A percentile compares a stretch with the other conserved stretches of the same genome.
These are phyloP conservation scores for Melieria omissa DNA, from an alignment of 2,888 invertebrate species.

Conservation along the genomic window DNA sequence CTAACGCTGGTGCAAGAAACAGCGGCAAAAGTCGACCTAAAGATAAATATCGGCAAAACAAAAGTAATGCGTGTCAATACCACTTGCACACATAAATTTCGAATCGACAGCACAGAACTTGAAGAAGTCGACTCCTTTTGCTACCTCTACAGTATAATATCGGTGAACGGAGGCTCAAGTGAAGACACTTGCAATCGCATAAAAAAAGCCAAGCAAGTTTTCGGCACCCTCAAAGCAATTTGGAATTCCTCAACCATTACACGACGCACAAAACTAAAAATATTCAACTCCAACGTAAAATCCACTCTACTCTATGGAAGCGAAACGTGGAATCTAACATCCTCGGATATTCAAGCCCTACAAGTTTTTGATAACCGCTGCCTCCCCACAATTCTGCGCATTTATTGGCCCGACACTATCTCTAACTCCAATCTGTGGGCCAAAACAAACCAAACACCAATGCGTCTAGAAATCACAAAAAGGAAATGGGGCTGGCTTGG, in stretches of 20 bases:
- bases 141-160: background rate
- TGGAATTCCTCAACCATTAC: background rate
- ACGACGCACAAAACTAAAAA: background rate
- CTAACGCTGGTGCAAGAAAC: constrained; percentile 5
- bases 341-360: background rate
- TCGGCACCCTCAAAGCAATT: background rate
- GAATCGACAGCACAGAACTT: too few relatives aligned
- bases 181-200: background rate
- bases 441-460: too few relatives aligned
- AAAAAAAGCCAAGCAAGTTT: background rate
- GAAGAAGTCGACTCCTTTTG: too few relatives aligned
- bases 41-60: constrained; percentile 8
- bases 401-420: too few relatives aligned
- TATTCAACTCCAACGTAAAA: constrained; percentile 11
- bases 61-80: constrained; percentile 13
- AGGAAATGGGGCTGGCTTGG: constrained; percentile 13
- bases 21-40: background rate
- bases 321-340: background rate
- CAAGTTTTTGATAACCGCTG: too few relatives aligned
- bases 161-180: constrained; percentile 3
- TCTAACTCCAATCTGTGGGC: too few relatives aligned
- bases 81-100: background rate
- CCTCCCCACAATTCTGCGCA: too few relatives aligned
- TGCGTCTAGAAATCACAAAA: too few relatives aligned
- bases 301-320: background rate